These are phyloP conservation scores for Geotria australis DNA, from an alignment of 2,797 vertebrate species.

Conservation along the genomic window DNA sequence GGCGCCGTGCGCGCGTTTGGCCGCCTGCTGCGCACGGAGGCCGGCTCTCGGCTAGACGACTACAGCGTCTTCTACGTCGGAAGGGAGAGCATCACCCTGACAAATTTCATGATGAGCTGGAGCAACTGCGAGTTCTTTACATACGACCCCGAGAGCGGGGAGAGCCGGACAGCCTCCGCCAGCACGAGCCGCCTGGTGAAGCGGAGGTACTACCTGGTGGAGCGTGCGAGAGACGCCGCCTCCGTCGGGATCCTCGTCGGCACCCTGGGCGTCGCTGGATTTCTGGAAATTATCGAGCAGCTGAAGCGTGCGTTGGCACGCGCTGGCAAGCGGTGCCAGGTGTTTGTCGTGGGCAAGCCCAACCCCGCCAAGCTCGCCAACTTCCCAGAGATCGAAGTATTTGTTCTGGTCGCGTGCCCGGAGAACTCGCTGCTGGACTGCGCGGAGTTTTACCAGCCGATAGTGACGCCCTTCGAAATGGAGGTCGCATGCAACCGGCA, in stretches of 20 bases:
- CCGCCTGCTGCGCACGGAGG: conserved; percentile 12
- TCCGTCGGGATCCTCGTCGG: conserved; percentile 72
- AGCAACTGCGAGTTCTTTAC: conserved; percentile 34
- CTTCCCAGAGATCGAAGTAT: conserved; percentile 68
- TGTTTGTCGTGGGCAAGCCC: conserved; percentile 58
- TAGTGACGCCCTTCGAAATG: conserved; percentile 67
- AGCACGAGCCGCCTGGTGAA: conserved; percentile 43
- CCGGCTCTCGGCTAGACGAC: conserved; percentile 8
- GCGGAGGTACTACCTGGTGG: conserved; percentile 41
- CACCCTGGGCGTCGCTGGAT: conserved; percentile 41
- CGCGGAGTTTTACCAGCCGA: conserved; percentile 30
- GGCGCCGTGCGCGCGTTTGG: conserved; percentile 14
- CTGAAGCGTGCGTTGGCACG: conserved; percentile 22
- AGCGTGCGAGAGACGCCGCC: conserved; percentile 43
- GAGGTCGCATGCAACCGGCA: conserved; percentile 72
- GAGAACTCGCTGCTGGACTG: conserved; percentile 53
- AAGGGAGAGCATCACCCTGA: conserved; percentile 22
- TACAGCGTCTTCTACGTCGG: conserved; percentile 26
- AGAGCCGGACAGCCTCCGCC: conserved; percentile 18
- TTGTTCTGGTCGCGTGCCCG: conserved; percentile 58
- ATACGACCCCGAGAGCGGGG: conserved; percentile 26
- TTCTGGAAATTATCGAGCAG: conserved; percentile 35
- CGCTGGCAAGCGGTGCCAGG: conserved; percentile 65
- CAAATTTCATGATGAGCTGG: conserved; percentile 61
- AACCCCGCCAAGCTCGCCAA: conserved; percentile 77